phyloP scores from a whole-genome alignment of 2,888 invertebrate species.

The Cephus pulcher region DNA sequence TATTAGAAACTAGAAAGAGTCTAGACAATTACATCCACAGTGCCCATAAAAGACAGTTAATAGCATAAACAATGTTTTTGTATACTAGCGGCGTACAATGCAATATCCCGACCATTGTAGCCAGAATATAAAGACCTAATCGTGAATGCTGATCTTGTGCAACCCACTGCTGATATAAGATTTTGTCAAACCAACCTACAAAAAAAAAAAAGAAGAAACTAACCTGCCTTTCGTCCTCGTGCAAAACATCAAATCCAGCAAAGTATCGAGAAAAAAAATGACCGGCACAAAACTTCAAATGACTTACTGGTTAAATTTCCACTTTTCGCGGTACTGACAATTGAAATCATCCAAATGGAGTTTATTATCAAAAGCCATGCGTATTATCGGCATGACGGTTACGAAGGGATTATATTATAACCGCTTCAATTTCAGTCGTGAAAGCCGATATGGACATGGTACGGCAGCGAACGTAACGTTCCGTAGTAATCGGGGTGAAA shows the following conservation, averaged over 20 bases:
- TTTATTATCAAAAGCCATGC: not conserved
- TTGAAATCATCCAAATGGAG: not conserved
- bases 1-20: not conserved
- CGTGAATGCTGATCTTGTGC: not conserved
- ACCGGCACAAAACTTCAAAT: not conserved
- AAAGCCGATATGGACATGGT: not conserved
- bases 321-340: not conserved
- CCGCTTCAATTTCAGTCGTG: not conserved
- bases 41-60: not conserved
- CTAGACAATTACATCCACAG: not conserved
- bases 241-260: no score
- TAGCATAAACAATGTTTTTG: not conserved
- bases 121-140: no score
- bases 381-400: not conserved
- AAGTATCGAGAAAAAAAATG: no score
- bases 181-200: not conserved
- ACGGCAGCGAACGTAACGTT: not conserved
- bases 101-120: not conserved
- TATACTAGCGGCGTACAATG: not conserved
- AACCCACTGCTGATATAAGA: not conserved
- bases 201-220: not conserved
- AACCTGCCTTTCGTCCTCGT: not conserved
- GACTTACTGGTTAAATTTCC: not conserved
- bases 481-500: slow-evolving; percentile 22
- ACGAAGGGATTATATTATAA: not conserved